Conservation (phyloP, 2,113 vertebrate species). For the Uria aalge region DNA sequence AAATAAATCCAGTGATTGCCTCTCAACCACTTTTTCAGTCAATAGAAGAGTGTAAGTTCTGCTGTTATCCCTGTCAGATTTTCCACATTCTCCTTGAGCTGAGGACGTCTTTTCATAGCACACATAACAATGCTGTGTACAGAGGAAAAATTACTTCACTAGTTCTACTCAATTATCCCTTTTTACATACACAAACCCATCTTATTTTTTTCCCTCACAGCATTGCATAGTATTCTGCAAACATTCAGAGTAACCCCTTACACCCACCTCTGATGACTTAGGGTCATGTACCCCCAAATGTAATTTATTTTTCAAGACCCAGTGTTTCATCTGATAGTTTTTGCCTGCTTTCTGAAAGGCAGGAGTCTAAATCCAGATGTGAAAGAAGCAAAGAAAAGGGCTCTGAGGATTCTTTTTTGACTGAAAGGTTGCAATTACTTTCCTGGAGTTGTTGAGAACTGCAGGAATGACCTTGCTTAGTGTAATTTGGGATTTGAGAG, state of each 20-base stretch:
- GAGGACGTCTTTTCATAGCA: not conserved
- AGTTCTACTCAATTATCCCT: not conserved
- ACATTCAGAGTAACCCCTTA: not conserved
- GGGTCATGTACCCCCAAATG: not conserved
- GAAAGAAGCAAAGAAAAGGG: not conserved
- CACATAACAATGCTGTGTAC: not conserved
- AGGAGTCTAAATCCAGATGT: not conserved
- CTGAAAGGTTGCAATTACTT: not conserved
- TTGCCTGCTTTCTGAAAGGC: not conserved
- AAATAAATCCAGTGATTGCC: not conserved
- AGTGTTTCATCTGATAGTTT: not conserved
- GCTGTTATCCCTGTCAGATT: not conserved
- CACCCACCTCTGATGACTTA: not conserved
- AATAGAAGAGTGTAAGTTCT: not conserved
- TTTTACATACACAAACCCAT: not conserved
- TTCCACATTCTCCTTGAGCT: not conserved
- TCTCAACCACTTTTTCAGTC: not conserved
- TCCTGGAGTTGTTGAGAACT: not conserved
- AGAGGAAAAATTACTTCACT: not conserved
- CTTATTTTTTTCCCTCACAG: not conserved
- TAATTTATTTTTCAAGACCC: not conserved
- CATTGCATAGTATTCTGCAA: not conserved
- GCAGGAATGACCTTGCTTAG: not conserved
- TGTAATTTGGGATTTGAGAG: not conserved
- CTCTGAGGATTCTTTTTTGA: not conserved